Base-by-base conservation (phyloP, 2,113 vertebrate species). In the Sinosuthora webbiana region DNA sequence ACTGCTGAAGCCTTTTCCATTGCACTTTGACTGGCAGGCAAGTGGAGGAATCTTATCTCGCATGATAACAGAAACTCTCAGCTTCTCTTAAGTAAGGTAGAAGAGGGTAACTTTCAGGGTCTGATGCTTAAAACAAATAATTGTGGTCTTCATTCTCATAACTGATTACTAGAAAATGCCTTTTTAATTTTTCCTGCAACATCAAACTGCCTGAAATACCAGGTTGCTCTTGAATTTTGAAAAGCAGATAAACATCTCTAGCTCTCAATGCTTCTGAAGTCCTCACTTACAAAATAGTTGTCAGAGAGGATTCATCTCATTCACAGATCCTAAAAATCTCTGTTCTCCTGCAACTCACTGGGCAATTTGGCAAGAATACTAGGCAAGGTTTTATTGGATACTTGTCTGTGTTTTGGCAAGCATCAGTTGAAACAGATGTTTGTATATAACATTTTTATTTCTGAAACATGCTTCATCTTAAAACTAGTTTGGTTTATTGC, bases 361-460 rank as follows among this genome's bases (percentile, higher is more conserved):
- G 37, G 28, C 9, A 92, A 80, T 69, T 88, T 93, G 88, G 70
- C 85, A 83, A 65, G n/a, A 73, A 27, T 50, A 50, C 11, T 42
- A 71, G n/a, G n/a, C 20, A 83, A 55, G 20, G 20, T 83, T 94
- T 96, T 86, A 50, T 65, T 86, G 59, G 57, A 83, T 86, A 42
- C 11, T 93, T 85, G 9, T 70, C 79, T 90, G 28, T 41, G 23
- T 86, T 95, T 92, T 93, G 85, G 85, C 92, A 90, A 86, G 37
- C 11, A 15, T 65, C 85, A 68, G 25, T 42, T 80, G 67, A 86
- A 96, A 80, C 86, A 93, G 94, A 95, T 83, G 79, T 77, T 93
- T 90, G 86, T 88, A 62, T 47, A 70, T n/a, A 90, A 69, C 23
- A 50, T 88, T 92, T 96, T 92, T 92, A 86, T 85, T 93, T 88